Evolutionary conservation across 1,140 invertebrate species (phyloP).

Genomic region (Bombus soroeensis): DNA sequence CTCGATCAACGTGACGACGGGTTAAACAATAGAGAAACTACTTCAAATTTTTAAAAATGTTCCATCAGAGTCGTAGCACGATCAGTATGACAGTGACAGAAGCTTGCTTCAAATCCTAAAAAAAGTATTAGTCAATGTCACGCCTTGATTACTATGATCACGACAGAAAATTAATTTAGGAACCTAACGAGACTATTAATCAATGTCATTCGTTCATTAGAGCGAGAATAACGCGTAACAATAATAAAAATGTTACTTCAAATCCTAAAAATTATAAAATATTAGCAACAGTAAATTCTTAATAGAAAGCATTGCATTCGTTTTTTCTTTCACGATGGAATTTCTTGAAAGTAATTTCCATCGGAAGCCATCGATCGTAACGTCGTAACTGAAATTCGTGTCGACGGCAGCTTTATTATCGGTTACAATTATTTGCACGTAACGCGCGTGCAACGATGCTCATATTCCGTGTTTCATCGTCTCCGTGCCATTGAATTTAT

Average conservation of each 20-base stretch:
- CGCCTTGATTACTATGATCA: background rate
- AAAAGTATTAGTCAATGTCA: too few relatives aligned
- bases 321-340: background rate
- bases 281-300: background rate
- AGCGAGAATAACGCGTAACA: background rate
- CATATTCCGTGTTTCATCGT: conserved; percentile 46
- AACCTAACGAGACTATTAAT: background rate
- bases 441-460: background rate
- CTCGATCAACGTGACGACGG: too few relatives aligned
- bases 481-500: conserved; percentile 55
- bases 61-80: too few relatives aligned
- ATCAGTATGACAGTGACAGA: too few relatives aligned
- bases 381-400: background rate
- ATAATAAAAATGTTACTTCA: background rate
- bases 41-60: too few relatives aligned
- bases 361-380: background rate
- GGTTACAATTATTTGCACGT: conserved; percentile 35
- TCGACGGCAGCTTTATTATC: background rate
- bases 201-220: background rate
- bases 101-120: background rate
- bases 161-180: background rate
- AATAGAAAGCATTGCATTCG: background rate
- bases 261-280: background rate
- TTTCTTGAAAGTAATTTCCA: background rate
- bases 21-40: too few relatives aligned